Conservation (phyloP, 1,140 invertebrate species). For the Notospermus geniculatus region DNA sequence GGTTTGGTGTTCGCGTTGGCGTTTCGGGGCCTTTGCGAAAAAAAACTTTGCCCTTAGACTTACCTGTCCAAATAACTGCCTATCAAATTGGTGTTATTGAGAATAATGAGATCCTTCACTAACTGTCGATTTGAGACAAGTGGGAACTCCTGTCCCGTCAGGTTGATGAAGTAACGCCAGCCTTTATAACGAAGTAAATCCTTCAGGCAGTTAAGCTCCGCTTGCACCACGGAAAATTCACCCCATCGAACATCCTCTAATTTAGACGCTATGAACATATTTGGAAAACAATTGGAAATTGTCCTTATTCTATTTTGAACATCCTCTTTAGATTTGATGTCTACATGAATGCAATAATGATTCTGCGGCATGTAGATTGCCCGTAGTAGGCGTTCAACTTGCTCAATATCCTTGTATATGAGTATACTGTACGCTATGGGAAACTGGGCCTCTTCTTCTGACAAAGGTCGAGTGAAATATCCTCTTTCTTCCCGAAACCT, state of each 20-base stretch:
- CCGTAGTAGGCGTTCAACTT: constrained; percentile 26
- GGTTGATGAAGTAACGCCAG: constrained; percentile 28
- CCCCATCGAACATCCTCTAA: constrained; percentile 35
- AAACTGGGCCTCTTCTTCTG: constrained; percentile 17
- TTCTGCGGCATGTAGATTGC: constrained; percentile 33
- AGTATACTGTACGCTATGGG: constrained; percentile 21
- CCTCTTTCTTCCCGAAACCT: not conserved
- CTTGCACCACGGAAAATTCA: constrained; percentile 31
- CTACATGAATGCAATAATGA: constrained; percentile 36
- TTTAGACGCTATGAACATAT: constrained; percentile 36
- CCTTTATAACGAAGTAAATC: constrained; percentile 6
- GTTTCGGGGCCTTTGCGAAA: too few species aligned
- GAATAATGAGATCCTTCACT: constrained; percentile 23
- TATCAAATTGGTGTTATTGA: constrained; percentile 25
- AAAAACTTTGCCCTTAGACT: too few species aligned
- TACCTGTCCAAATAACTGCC: not conserved
- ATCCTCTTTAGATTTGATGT: constrained; percentile 3
- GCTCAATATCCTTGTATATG: constrained; percentile 19
- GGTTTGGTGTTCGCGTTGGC: too few species aligned
- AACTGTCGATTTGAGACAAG: constrained; percentile 28
- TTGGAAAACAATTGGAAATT: constrained; percentile 32
- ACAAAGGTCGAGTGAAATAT: not conserved
- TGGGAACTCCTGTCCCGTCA: constrained; percentile 29
- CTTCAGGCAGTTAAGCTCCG: constrained; percentile 32
- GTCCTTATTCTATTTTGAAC: not conserved